These are phyloP conservation scores for Laticauda laticaudata DNA, from an alignment of 2,113 vertebrate genomes.

Conservation along the genomic window DNA sequence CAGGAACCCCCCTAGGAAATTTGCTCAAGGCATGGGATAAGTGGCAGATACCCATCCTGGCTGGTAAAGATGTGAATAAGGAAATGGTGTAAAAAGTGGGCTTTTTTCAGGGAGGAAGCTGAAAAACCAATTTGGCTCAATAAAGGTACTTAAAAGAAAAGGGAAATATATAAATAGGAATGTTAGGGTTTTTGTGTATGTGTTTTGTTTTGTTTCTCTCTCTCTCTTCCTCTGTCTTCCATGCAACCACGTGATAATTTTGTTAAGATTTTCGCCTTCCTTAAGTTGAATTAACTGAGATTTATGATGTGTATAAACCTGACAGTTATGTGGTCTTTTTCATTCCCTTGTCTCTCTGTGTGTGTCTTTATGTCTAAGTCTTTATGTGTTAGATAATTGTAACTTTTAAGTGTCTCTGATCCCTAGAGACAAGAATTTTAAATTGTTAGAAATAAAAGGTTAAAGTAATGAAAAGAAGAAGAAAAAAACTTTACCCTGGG, in stretches of 20 bases:
- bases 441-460: neutral
- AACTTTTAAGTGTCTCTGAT: neutral
- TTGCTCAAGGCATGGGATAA: no score
- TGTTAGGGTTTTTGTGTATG: neutral
- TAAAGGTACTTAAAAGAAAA: neutral
- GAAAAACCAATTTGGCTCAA: neutral
- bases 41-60: no score
- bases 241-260: no score
- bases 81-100: no score
- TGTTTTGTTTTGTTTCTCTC: no score
- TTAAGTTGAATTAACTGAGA: neutral
- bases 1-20: no score
- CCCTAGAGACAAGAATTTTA: neutral
- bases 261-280: neutral
- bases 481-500: neutral
- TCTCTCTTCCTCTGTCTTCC: neutral
- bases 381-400: neutral
- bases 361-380: neutral
- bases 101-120: neutral
- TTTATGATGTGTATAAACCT: neutral
- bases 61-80: no score
- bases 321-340: neutral
- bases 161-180: neutral
- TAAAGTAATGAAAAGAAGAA: neutral
- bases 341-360: neutral